Evolutionary conservation across 2,888 invertebrate genomes (phyloP), one percentile per base, ranked within the genome.

Genomic region (Chouioia cunea): DNA sequence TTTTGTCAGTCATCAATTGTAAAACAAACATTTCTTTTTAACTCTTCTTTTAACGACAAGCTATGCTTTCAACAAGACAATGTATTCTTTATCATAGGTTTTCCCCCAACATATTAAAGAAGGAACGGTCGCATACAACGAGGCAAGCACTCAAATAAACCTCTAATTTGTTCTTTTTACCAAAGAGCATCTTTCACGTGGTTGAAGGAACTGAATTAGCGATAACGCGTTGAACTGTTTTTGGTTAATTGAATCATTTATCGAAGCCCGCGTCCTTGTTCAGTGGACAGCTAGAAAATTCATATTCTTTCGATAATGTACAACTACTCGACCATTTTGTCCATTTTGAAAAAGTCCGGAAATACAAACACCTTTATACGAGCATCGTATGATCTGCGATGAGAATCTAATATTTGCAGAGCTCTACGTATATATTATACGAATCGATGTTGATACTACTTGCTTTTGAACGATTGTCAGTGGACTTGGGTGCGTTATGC

Each of bases 401-500:
- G 36, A 3, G n/a, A n/a, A n/a, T n/a, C n/a, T n/a, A n/a, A n/a
- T n/a, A n/a, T n/a, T n/a, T n/a, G n/a, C n/a, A n/a, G n/a, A n/a
- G n/a, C n/a, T n/a, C n/a, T n/a, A n/a, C n/a, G n/a, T n/a, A n/a
- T n/a, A n/a, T n/a, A n/a, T n/a, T n/a, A n/a, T n/a, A 10, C 36
- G 36, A 36, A 10, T 10, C 6, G 36, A 6, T 12, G 6, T 10
- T 36, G 50, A 43, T 27, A 47, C 54, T 27, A 14, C 20, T n/a
- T n/a, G n/a, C n/a, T n/a, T n/a, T n/a, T 6, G 12, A 46, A 57
- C 36, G 36, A 36, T 36, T 10, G 36, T 1, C 46, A 78, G 78
- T 79, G n/a, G 76, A 76, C 54, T 62, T 79, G 10, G 77, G 79
- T n/a, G 76, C 77, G 6, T 59, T 76, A 6, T 77, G 76, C 47